Evolutionary conservation across 2,113 vertebrate species (phyloP).

Genomic region (Tragulus kanchil): DNA sequence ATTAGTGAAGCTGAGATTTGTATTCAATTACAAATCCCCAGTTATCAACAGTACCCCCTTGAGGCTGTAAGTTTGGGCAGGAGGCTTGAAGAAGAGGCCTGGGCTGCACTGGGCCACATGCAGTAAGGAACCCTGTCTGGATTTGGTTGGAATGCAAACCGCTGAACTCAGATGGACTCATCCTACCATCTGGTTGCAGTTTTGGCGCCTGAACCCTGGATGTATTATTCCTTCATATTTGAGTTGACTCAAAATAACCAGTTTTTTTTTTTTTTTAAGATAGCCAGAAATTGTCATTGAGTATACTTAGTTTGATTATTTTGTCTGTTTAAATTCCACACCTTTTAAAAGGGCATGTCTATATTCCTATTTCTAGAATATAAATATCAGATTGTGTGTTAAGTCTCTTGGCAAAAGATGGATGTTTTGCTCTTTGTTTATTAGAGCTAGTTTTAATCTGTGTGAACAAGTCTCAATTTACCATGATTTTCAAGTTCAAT

Average conservation of each 20-base stretch:
- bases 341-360: constrained; percentile 7
- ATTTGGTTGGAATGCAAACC: neutral
- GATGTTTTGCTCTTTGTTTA: neutral
- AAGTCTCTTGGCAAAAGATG: constrained; percentile 28
- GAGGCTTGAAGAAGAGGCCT: neutral
- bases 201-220: neutral
- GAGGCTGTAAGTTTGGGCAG: neutral
- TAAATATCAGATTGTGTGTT: constrained; percentile 32
- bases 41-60: neutral
- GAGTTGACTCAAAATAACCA: constrained; percentile 13
- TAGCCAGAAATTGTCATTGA: neutral
- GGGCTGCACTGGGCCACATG: neutral
- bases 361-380: neutral
- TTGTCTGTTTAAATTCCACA: constrained; percentile 40
- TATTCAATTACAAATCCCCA: neutral
- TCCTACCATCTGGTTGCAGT: neutral
- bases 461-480: neutral
- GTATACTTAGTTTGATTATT: constrained; percentile 27
- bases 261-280: neutral
- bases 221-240: neutral
- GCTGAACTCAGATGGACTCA: neutral
- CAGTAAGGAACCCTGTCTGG: neutral
- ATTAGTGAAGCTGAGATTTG: neutral
- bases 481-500: neutral
- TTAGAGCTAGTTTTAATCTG: constrained; percentile 21